Evolutionary conservation across 37 sponge, comb jelly and placozoan genomes (phyloP), one percentile per base, ranked within the genome.

Genomic region (Chondrilla cf. caribensis): DNA sequence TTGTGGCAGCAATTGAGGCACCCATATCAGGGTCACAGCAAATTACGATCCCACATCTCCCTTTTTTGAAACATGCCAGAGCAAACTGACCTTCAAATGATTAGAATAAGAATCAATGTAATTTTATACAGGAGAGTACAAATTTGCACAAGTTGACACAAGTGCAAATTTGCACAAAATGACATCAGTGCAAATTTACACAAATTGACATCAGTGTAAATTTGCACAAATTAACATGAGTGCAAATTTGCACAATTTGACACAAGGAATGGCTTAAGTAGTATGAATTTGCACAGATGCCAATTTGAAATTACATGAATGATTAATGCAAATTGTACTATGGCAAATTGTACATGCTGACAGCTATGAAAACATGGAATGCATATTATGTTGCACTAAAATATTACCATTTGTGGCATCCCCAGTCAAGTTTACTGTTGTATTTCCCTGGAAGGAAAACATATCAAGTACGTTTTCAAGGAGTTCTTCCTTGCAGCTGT

Each of bases 201-300:
- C 36, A 68, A 2, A 11, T 22, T 31, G 32, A 31, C 36, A 31
- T 21, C 8, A n/a, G 66, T 64, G 28, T 22, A 64, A 64, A 64
- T 25, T n/a, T 25, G 22, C 28, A n/a, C 28, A 64, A 9, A 22
- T 55, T n/a, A 17, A 11, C 11, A 17, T 55, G 25, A 64, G 66
- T 64, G 66, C 66, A 24, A 64, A 64, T 64, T 22, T 64, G 66
- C 26, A 64, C 66, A 64, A 64, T n/a, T n/a, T n/a, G n/a, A n/a
- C n/a, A n/a, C n/a, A n/a, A n/a, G n/a, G n/a, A n/a, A n/a, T n/a
- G n/a, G n/a, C n/a, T n/a, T n/a, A n/a, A n/a, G n/a, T n/a, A n/a
- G n/a, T n/a, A n/a, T n/a, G n/a, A n/a, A n/a, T n/a, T n/a, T n/a
- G n/a, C n/a, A n/a, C n/a, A n/a, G n/a, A n/a, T n/a, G n/a, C n/a